A percentile compares a stretch with the other conserved stretches of the same genome.
phyloP scores from a whole-genome alignment of 2,113 vertebrate species.

The Paramisgurnus dabryanus region DNA sequence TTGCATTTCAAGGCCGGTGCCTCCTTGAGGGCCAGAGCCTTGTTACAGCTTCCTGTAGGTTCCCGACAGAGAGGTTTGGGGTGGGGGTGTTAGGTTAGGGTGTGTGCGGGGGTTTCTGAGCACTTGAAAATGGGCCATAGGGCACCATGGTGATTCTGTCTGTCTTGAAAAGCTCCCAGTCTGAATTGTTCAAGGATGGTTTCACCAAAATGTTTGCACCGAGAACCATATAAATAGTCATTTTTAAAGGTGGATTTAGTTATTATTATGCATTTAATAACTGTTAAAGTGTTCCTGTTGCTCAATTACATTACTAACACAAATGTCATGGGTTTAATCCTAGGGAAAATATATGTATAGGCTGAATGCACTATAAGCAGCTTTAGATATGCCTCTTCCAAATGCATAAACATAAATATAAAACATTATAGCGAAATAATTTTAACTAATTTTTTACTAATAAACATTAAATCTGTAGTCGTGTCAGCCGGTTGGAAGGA shows the following conservation, averaged over 20 bases:
- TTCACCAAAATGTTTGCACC: slow-evolving; percentile 46
- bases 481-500: slow-evolving; percentile 23
- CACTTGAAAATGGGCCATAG: slow-evolving; percentile 50
- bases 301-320: too few relatives aligned
- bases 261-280: too few relatives aligned
- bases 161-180: slow-evolving; percentile 46
- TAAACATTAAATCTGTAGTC: not conserved
- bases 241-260: too few relatives aligned
- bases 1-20: slow-evolving; percentile 56
- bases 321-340: too few relatives aligned
- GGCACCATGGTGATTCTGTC: slow-evolving; percentile 52
- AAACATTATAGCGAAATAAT: too few relatives aligned
- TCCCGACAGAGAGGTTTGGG: slow-evolving; percentile 47
- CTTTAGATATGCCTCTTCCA: too few relatives aligned
- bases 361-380: not conserved
- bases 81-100: not conserved
- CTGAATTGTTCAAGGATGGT: slow-evolving; percentile 50
- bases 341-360: too few relatives aligned
- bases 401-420: too few relatives aligned
- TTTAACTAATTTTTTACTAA: too few relatives aligned
- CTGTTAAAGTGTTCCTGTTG: too few relatives aligned
- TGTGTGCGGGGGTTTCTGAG: slow-evolving; percentile 40
- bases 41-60: slow-evolving; percentile 57
- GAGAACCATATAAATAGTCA: slow-evolving; percentile 22
- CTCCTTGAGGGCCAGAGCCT: slow-evolving; percentile 46